Percentiles rank a stretch among this genome's conserved stretches.
Evolutionary conservation across 2,113 vertebrate genomes (phyloP).

Genomic region (Ceratotherium simum): DNA sequence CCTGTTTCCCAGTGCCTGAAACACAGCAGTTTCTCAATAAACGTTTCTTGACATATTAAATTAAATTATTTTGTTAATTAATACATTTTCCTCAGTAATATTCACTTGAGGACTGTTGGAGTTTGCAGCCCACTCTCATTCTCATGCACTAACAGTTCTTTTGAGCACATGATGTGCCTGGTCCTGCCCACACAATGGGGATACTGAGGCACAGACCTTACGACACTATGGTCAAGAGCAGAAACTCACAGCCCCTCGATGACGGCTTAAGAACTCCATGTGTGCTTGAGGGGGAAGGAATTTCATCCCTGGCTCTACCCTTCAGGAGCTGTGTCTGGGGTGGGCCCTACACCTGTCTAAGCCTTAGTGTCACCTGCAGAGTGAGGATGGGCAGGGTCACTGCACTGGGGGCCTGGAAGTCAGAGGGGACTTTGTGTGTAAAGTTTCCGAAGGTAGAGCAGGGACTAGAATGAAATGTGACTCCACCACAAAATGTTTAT

Average conservation of each 20-base stretch:
- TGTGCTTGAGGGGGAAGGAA: background rate
- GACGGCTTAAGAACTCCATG: background rate
- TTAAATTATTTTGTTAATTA: too few relatives aligned
- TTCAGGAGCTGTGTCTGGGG: too few relatives aligned
- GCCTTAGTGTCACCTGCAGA: too few relatives aligned
- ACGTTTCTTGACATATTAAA: background rate
- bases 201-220: background rate
- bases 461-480: too few relatives aligned
- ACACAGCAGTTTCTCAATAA: background rate
- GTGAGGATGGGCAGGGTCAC: too few relatives aligned
- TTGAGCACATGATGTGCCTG: background rate
- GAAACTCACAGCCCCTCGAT: background rate
- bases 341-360: too few relatives aligned
- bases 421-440: too few relatives aligned
- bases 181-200: background rate
- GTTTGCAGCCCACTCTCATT: background rate
- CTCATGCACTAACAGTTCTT: background rate
- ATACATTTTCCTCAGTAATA: background rate
- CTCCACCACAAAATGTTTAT: too few relatives aligned
- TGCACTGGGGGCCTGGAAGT: too few relatives aligned
- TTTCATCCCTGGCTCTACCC: background rate
- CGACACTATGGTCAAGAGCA: background rate
- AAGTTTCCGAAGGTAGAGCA: too few relatives aligned
- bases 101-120: too few relatives aligned
- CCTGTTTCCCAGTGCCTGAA: background rate